Conservation (phyloP, 2,113 vertebrate species). For the Percina caprodes region DNA sequence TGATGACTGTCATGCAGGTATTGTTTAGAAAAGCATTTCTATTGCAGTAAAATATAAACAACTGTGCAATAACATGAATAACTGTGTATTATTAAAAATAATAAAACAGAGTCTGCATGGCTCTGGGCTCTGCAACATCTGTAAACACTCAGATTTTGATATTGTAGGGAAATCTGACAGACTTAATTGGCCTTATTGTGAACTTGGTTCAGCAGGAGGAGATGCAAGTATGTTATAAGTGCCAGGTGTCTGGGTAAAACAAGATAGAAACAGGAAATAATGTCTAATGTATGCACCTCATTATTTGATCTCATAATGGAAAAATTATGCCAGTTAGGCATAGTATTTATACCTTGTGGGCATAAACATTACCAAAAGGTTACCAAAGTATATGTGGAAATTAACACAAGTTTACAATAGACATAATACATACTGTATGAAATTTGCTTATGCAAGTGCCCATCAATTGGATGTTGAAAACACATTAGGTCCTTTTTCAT, state of each 20-base stretch:
- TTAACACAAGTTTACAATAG: background rate
- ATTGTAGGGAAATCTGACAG: background rate
- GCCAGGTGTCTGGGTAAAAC: background rate
- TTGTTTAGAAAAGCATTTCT: conserved; percentile 11
- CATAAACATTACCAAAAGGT: conserved; percentile 14
- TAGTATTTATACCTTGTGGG: background rate
- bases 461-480: background rate
- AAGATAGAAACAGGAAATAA: background rate
- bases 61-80: conserved; percentile 34
- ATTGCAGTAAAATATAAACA: conserved; percentile 44
- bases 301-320: conserved; percentile 12
- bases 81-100: background rate
- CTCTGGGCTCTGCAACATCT: background rate
- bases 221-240: background rate
- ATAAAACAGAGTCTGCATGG: conserved; percentile 1
- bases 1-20: conserved; percentile 24
- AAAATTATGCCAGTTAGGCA: conserved; percentile 22
- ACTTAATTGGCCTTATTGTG: background rate
- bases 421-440: background rate
- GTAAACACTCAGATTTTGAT: conserved; percentile 4
- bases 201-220: background rate
- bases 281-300: conserved; percentile 2
- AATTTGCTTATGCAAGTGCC: background rate
- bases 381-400: background rate
- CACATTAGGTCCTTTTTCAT: background rate